These are phyloP conservation scores for Pygoscelis adeliae DNA, from an alignment of 2,113 vertebrate species.

Conservation along the genomic window DNA sequence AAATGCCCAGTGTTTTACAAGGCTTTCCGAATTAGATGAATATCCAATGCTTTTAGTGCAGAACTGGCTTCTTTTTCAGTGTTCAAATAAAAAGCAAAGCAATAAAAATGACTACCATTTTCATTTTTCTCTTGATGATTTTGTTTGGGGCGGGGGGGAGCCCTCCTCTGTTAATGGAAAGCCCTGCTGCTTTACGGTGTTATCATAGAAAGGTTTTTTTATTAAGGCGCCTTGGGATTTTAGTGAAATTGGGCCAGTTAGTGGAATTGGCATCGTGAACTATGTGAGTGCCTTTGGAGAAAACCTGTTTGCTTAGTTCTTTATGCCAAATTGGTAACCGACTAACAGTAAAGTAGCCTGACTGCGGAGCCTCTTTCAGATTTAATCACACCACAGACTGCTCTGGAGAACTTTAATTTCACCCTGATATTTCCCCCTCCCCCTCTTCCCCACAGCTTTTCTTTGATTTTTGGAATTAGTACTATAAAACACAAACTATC, in stretches of 20 bases:
- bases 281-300: slow-evolving; percentile 64
- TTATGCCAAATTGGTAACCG: slow-evolving; percentile 66
- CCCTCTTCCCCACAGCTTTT: neutral
- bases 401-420: slow-evolving; percentile 46
- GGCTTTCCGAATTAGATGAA: neutral
- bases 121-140: slow-evolving; percentile 70
- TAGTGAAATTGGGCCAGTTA: slow-evolving; percentile 58
- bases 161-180: slow-evolving; percentile 46
- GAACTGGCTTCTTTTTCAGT: slow-evolving; percentile 44
- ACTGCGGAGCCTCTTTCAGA: slow-evolving; percentile 38
- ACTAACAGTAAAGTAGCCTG: slow-evolving; percentile 53
- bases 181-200: slow-evolving; percentile 67
- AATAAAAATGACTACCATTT: slow-evolving; percentile 67
- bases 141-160: slow-evolving; percentile 26
- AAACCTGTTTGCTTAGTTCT: slow-evolving; percentile 74
- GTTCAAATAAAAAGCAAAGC: slow-evolving; percentile 52
- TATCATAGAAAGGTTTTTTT: slow-evolving; percentile 46
- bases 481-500: neutral
- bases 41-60: neutral
- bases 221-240: slow-evolving; percentile 63
- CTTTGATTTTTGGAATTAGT: neutral
- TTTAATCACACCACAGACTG: slow-evolving; percentile 54
- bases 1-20: neutral
- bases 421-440: neutral
- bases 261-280: slow-evolving; percentile 61